Conservation (phyloP, 2,113 vertebrate genomes). For the Equus quagga region DNA sequence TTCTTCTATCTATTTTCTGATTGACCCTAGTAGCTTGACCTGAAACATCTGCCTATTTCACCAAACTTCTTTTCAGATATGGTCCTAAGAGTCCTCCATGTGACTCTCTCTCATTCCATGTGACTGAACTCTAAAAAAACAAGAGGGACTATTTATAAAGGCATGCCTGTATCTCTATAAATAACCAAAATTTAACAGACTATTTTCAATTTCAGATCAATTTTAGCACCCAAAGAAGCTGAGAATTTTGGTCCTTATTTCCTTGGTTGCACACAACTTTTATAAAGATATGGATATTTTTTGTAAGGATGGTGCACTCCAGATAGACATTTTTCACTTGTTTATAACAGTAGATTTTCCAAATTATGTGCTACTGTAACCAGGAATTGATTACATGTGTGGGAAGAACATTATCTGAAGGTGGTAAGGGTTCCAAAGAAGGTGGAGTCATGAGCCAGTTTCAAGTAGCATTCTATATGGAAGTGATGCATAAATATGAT, state of each 20-base stretch:
- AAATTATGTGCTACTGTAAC: not conserved
- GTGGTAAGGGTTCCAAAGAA: not conserved
- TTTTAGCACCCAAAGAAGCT: not conserved
- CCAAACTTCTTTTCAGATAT: not conserved
- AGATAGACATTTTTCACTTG: not conserved
- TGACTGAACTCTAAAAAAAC: not conserved
- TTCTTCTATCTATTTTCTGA: not conserved
- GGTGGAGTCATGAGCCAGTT: not conserved
- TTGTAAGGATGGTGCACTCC: not conserved
- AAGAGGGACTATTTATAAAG: not conserved
- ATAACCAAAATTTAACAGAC: not conserved
- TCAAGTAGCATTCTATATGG: not conserved
- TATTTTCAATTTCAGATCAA: not conserved
- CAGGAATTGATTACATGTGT: not conserved
- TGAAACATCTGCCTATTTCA: not conserved
- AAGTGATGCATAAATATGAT: not conserved
- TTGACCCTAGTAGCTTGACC: not conserved
- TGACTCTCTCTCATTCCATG: not conserved
- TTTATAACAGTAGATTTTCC: not conserved
- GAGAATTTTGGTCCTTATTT: not conserved
- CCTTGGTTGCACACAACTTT: not conserved
- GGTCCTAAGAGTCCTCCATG: too few species aligned
- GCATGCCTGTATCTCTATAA: not conserved
- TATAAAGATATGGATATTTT: not conserved
- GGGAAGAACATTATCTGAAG: not conserved